A percentile compares a stretch with the other conserved stretches of the same genome.
Evolutionary conservation across 2,888 invertebrate species (phyloP).

Genomic region (Toxonevra muliebris): DNA sequence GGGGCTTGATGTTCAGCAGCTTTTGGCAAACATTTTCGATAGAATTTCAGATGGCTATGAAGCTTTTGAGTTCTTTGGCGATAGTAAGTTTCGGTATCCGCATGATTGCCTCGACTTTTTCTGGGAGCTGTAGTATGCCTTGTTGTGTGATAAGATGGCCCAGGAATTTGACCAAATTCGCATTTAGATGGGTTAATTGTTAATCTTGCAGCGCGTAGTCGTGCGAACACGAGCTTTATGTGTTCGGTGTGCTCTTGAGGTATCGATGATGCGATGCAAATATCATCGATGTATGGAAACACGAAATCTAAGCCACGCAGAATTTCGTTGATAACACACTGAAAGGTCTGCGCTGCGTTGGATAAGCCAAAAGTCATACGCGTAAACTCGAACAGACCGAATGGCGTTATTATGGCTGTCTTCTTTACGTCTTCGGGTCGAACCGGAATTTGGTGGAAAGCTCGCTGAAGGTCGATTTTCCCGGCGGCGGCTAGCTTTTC

Average conservation of each 20-base stretch:
- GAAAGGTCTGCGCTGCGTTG: too few relatives aligned
- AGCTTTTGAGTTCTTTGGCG: conserved; percentile 21
- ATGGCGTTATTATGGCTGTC: too few relatives aligned
- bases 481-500: conserved; percentile 7
- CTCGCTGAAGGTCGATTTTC: background rate
- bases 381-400: background rate
- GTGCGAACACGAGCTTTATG: conserved; percentile 23
- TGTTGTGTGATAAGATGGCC: conserved; percentile 16
- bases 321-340: too few relatives aligned
- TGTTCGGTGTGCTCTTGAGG: conserved; percentile 26
- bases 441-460: too few relatives aligned
- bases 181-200: conserved; percentile 34
- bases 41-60: conserved; percentile 24
- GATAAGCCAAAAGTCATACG: background rate
- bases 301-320: too few relatives aligned
- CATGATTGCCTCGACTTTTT: conserved; percentile 5
- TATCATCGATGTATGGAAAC: conserved; percentile 29
- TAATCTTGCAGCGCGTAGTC: conserved; percentile 21
- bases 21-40: conserved; percentile 25
- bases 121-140: conserved; percentile 16
- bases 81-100: conserved; percentile 12
- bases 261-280: conserved; percentile 28
- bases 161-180: conserved; percentile 25
- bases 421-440: too few relatives aligned
- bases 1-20: conserved; percentile 21